Evolutionary conservation across 2,113 vertebrate species (phyloP).

Genomic region (Laticauda laticaudata): DNA sequence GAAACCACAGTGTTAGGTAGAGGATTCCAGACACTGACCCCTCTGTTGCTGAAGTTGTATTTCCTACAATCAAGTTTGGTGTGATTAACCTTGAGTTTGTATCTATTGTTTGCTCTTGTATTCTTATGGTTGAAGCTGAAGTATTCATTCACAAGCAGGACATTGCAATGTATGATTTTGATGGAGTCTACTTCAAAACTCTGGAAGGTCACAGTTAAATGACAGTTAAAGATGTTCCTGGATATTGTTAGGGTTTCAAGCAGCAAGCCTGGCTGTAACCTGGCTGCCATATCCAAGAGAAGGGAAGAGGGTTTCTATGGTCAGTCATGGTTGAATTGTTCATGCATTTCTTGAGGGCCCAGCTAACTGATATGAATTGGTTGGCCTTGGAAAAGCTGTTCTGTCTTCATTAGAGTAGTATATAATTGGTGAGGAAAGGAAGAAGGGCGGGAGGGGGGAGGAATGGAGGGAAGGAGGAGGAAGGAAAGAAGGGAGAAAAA

Average conservation of each 20-base stretch:
- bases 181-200: neutral
- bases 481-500: neutral
- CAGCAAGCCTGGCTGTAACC: neutral
- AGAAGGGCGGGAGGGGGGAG: conserved; percentile 7
- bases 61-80: too few relatives aligned
- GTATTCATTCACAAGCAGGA: too few relatives aligned
- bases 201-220: neutral
- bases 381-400: neutral
- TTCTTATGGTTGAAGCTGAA: too few relatives aligned
- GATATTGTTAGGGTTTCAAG: neutral
- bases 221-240: neutral
- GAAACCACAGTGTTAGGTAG: too few relatives aligned
- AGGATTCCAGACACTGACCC: too few relatives aligned
- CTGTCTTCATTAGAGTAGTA: neutral
- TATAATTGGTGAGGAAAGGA: neutral
- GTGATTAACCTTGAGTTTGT: too few relatives aligned
- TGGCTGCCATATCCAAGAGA: neutral
- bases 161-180: too few relatives aligned
- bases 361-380: neutral
- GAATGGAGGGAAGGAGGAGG: neutral
- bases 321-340: neutral
- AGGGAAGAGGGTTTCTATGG: neutral
- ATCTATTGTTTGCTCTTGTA: too few relatives aligned
- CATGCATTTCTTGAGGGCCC: neutral
- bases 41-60: too few relatives aligned